These are phyloP conservation scores for Stigmatopora nigra DNA, from an alignment of 2,113 vertebrate species.

Conservation along the genomic window DNA sequence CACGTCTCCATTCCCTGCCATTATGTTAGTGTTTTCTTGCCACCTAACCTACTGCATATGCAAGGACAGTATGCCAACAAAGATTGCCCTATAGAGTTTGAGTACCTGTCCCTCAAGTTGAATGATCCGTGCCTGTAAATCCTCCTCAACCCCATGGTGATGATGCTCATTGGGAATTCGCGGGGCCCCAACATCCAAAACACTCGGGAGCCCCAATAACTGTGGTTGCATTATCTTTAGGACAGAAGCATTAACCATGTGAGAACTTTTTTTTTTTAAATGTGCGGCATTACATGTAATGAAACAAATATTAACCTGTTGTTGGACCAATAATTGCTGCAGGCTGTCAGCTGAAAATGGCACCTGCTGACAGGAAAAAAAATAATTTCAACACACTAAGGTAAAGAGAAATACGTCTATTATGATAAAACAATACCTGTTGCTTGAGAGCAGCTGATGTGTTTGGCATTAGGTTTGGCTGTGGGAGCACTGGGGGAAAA, in stretches of 20 bases:
- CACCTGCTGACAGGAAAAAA: constrained; percentile 32
- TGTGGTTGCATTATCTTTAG: constrained; percentile 61
- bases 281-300: neutral
- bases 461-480: constrained; percentile 30
- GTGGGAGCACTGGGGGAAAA: constrained; percentile 31
- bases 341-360: constrained; percentile 23
- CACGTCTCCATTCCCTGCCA: no score
- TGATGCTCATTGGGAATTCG: constrained; percentile 46
- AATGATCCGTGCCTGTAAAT: constrained; percentile 60
- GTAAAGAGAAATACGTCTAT: neutral
- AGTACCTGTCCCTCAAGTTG: constrained; percentile 79
- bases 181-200: constrained; percentile 38
- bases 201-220: constrained; percentile 38
- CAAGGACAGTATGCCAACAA: no score
- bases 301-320: constrained; percentile 49
- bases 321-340: constrained; percentile 60
- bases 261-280: neutral
- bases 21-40: no score
- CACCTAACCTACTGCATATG: no score
- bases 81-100: neutral
- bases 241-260: constrained; percentile 1
- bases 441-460: constrained; percentile 28
- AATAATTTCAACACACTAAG: neutral
- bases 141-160: constrained; percentile 43
- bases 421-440: constrained; percentile 60